phyloP scores from a whole-genome alignment of 2,797 vertebrate species.

The Acipenser ruthenus region DNA sequence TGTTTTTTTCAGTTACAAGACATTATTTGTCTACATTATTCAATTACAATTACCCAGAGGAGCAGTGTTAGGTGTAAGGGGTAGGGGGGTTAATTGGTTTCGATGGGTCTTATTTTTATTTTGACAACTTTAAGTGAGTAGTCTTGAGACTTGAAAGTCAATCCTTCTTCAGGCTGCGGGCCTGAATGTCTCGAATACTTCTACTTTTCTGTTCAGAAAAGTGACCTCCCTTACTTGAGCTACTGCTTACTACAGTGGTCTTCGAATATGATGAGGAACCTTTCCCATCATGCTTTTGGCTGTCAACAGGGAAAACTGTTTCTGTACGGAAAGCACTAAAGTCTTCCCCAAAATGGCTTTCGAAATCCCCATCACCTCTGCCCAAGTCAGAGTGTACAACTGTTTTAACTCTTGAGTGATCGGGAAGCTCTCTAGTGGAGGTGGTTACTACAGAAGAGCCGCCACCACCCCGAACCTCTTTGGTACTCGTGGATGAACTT shows the following conservation, averaged over 20 bases:
- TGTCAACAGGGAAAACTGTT: constrained; percentile 29
- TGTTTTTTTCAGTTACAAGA: not conserved
- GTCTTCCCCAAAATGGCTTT: not conserved
- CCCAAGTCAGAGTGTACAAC: not conserved
- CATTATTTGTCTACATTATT: constrained; percentile 14
- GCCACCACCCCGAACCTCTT: not conserved
- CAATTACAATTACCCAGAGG: not conserved
- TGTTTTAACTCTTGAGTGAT: not conserved
- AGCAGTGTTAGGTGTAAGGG: no score
- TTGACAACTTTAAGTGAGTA: constrained; percentile 73
- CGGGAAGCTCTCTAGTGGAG: not conserved
- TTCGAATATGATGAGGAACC: constrained; percentile 32
- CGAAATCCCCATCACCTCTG: constrained; percentile 11
- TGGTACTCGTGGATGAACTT: constrained; percentile 22
- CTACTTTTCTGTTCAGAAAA: not conserved
- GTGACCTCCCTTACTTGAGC: constrained; percentile 34
- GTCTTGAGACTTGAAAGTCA: constrained; percentile 59
- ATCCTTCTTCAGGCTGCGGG: constrained; percentile 43
- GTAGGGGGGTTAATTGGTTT: constrained; percentile 23
- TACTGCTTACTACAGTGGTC: constrained; percentile 30
- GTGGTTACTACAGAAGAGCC: not conserved
- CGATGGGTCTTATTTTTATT: constrained; percentile 70
- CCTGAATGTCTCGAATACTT: constrained; percentile 52
- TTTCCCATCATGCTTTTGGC: constrained; percentile 11
- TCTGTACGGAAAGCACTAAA: not conserved